Conservation (phyloP, 2,113 vertebrate species). For the Picathartes gymnocephalus region DNA sequence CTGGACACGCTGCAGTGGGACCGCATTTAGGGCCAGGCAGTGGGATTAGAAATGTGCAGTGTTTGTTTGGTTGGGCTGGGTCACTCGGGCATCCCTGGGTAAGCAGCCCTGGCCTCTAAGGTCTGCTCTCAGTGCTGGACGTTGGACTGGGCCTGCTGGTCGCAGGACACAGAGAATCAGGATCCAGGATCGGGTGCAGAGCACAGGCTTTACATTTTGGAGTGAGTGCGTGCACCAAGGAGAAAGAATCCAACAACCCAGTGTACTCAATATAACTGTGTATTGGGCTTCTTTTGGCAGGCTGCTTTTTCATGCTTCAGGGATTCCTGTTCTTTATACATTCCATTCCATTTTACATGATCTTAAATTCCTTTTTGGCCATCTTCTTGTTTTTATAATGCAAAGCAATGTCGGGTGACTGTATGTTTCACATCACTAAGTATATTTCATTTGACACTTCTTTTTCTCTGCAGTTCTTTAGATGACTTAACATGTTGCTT, state of each 20-base stretch:
- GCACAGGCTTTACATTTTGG: neutral
- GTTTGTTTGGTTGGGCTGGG: neutral
- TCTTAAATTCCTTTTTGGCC: slow-evolving; percentile 40
- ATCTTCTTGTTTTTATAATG: slow-evolving; percentile 26
- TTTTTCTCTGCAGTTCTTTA: slow-evolving; percentile 17
- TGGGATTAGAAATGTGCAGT: accelerated
- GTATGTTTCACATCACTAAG: slow-evolving; percentile 47
- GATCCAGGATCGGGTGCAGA: accelerated
- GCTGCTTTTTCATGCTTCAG: slow-evolving; percentile 38
- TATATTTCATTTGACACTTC: slow-evolving; percentile 57
- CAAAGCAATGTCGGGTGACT: slow-evolving; percentile 21
- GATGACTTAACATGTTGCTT: slow-evolving; percentile 30
- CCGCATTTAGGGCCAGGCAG: accelerated
- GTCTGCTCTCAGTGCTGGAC: neutral
- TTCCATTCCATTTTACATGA: slow-evolving; percentile 45
- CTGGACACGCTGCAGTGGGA: neutral
- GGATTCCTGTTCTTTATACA: slow-evolving; percentile 20
- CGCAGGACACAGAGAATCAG: neutral
- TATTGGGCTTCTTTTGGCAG: neutral
- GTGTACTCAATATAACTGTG: neutral
- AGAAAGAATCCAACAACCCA: neutral
- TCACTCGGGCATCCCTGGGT: neutral
- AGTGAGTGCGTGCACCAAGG: neutral
- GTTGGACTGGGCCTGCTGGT: neutral
- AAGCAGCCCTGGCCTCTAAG: neutral